Evolutionary conservation across 2,888 invertebrate genomes (phyloP).

Genomic region (Epistrophe grossulariae): DNA sequence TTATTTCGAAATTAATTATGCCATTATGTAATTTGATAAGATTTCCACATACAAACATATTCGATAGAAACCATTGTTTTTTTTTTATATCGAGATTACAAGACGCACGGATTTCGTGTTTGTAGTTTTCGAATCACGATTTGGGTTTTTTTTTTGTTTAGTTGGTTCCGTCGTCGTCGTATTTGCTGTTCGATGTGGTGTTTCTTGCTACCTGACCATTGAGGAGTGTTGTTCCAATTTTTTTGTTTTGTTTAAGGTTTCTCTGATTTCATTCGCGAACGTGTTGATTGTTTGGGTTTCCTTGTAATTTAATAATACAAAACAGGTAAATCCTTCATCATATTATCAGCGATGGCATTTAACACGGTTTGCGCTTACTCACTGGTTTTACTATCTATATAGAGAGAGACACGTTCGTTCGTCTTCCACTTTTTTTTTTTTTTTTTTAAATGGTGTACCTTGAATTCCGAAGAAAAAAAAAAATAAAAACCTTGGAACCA

Average conservation of each 20-base stretch:
- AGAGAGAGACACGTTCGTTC: slow-evolving; percentile 18
- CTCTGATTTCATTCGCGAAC: slow-evolving; percentile 68
- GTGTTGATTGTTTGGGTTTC: slow-evolving; percentile 61
- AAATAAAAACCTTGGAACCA: slow-evolving; percentile 39
- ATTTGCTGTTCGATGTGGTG: neutral
- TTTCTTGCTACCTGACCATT: slow-evolving; percentile 58
- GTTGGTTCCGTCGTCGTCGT: neutral
- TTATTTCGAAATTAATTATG: slow-evolving; percentile 82
- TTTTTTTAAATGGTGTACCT: slow-evolving; percentile 42
- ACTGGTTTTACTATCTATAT: neutral
- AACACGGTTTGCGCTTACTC: slow-evolving; percentile 47
- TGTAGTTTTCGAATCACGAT: slow-evolving; percentile 56
- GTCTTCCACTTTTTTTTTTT: slow-evolving; percentile 9
- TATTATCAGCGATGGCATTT: slow-evolving; percentile 62
- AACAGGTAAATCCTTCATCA: slow-evolving; percentile 68
- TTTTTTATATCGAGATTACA: slow-evolving; percentile 21
- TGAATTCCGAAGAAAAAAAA: slow-evolving; percentile 51
- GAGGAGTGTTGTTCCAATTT: slow-evolving; percentile 42
- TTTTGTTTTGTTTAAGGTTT: slow-evolving; percentile 39
- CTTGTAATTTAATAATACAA: slow-evolving; percentile 69
- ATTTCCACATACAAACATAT: slow-evolving; percentile 60
- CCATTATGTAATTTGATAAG: slow-evolving; percentile 83
- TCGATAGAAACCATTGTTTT: slow-evolving; percentile 20
- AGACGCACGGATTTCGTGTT: slow-evolving; percentile 68
- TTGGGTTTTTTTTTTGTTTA: slow-evolving; percentile 21